A percentile compares a stretch with the other conserved stretches of the same genome.
phyloP scores from a whole-genome alignment of 2,888 invertebrate species.

The Rotaria sp. region DNA sequence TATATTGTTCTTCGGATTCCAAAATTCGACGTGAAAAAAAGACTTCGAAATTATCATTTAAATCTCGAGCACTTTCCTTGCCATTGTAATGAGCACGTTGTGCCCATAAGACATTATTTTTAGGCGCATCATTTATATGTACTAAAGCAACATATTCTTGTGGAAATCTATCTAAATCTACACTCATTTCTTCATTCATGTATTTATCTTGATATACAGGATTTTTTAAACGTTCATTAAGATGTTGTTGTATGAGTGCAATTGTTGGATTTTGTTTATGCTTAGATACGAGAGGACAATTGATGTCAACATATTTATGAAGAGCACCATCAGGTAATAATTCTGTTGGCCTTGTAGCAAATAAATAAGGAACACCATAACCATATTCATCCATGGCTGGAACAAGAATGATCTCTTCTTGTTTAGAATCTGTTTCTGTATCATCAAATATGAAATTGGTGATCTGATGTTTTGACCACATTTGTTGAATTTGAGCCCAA shows the following conservation, averaged over 20 bases:
- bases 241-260: neutral
- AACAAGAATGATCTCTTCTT: neutral
- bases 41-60: neutral
- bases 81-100: neutral
- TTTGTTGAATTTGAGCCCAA: neutral
- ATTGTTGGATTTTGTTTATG: neutral
- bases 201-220: slow-evolving; percentile 11
- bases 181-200: neutral
- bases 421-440: neutral
- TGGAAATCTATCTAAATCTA: neutral
- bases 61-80: neutral
- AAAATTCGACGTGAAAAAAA: neutral
- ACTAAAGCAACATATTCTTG: neutral
- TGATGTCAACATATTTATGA: slow-evolving; percentile 17
- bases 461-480: neutral
- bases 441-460: neutral
- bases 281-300: neutral
- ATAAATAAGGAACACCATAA: slow-evolving; percentile 17
- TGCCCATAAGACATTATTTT: neutral
- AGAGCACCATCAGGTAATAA: neutral
- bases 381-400: slow-evolving; percentile 8
- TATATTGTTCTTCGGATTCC: neutral
- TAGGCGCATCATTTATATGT: neutral
- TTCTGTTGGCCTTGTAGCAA: neutral
- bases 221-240: neutral